Base-by-base conservation (phyloP, 2,888 invertebrate genomes). In the Lottia gigantea region DNA sequence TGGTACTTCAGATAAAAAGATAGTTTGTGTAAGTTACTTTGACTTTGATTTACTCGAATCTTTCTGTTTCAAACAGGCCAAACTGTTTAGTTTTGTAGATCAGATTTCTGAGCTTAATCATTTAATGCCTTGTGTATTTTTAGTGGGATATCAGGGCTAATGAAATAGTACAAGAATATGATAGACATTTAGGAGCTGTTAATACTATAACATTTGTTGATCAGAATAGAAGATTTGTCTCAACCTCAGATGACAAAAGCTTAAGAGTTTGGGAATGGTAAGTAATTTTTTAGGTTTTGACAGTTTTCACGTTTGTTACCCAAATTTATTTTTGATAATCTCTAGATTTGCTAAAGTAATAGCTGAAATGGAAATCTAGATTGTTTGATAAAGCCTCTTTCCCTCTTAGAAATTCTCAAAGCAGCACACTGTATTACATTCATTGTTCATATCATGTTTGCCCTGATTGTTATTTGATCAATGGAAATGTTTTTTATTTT, bases 121-220 rank as follows among this genome's bases (percentile, higher is more conserved):
- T 40, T 40, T 40, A 40, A 6, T 40, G 1, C 11, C 11, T 40
- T 40, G 40, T 8, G 6, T 8, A 40, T 46, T 90, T 90, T 68
- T 89, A 95, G 95, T 99, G 98, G 98, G 99, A 99, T 89, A 94
- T 92, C 1, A 91, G 99, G 19, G 94, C 94, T 74, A 97, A 97
- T 25, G 97, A 98, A 89, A 93, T 98, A 80, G 97, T 95, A 0
- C 97, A 98, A 88, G 98, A 99, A 88, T 99, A 99, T 89, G 99
- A 99, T 90, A 91, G 99, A 1, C 99, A 99, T 91, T 91, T 99
- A 77, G 99, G 98, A 11, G 97, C 99, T 2, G 98, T 99, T 1
- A 99, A 99, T 89, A 94, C 97, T 0, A 98, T 99, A 82, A 99
- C 99, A 0, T 99, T 99, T 90, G 98, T 99, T 1, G 99, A 99